phyloP scores from a whole-genome alignment of 2,113 vertebrate genomes.

The Lutjanus erythropterus region DNA sequence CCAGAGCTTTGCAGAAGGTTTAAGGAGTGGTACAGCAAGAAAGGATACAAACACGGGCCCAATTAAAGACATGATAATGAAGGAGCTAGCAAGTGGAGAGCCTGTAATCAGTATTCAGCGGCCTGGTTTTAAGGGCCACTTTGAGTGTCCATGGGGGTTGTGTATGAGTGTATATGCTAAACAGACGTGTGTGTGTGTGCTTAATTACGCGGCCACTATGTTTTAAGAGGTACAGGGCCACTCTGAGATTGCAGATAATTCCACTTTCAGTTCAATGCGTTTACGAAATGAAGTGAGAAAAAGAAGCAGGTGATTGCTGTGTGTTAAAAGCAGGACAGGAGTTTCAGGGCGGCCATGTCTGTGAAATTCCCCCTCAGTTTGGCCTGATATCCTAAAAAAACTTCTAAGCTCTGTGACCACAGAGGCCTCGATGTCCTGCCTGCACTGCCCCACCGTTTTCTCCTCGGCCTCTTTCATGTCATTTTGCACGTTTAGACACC shows the following conservation, averaged over 20 bases:
- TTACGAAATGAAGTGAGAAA: constrained; percentile 1
- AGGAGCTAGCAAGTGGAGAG: constrained; percentile 15
- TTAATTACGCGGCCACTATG: not conserved
- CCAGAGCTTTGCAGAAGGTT: constrained; percentile 31
- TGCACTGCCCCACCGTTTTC: too few species aligned
- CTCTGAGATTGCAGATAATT: constrained; percentile 5
- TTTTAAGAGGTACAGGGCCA: constrained; percentile 20
- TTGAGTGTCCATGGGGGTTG: constrained; percentile 11
- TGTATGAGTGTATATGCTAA: constrained; percentile 19
- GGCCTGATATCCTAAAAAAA: too few species aligned
- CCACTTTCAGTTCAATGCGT: not conserved
- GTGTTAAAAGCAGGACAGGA: too few species aligned
- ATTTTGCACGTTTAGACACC: too few species aligned
- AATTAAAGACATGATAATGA: constrained; percentile 55
- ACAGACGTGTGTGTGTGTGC: not conserved
- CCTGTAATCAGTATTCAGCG: constrained; percentile 53
- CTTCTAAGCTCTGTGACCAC: too few species aligned
- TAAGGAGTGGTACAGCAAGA: constrained; percentile 5
- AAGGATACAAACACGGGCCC: constrained; percentile 28
- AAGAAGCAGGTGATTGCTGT: not conserved
- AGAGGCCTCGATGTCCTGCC: too few species aligned
- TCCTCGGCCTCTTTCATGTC: too few species aligned
- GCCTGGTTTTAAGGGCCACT: constrained; percentile 34
- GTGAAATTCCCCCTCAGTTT: too few species aligned
- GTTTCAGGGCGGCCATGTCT: too few species aligned